Conservation (phyloP, 2,113 vertebrate genomes). For the Todiramphus saurophagus region DNA sequence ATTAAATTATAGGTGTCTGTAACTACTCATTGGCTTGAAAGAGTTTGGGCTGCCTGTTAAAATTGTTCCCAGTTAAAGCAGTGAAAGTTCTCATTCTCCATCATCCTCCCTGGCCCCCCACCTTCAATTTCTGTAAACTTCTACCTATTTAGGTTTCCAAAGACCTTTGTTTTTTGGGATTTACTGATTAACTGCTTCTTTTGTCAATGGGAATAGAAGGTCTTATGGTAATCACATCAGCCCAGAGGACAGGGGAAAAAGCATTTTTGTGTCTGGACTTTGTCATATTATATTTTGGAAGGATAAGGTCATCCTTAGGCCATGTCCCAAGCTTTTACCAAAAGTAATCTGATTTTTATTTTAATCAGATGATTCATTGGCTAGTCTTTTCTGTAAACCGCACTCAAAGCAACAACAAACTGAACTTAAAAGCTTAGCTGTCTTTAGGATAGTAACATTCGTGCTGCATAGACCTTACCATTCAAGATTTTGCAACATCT, state of each 20-base stretch:
- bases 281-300: neutral
- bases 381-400: neutral
- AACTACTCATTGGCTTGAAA: neutral
- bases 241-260: neutral
- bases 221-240: neutral
- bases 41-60: neutral
- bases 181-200: neutral
- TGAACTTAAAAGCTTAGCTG: neutral
- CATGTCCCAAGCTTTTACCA: neutral
- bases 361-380: neutral
- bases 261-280: neutral
- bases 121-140: neutral
- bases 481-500: neutral
- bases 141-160: neutral
- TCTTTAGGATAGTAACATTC: neutral
- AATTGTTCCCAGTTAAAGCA: neutral
- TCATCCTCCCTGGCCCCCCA: neutral
- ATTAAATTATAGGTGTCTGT: neutral
- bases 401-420: neutral
- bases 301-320: neutral
- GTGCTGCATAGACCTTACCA: neutral
- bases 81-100: neutral
- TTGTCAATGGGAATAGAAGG: neutral
- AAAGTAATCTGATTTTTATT: slow-evolving; percentile 37
- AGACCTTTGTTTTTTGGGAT: neutral